phyloP scores from a whole-genome alignment of 2,888 invertebrate genomes.

The Meta bourneti region DNA sequence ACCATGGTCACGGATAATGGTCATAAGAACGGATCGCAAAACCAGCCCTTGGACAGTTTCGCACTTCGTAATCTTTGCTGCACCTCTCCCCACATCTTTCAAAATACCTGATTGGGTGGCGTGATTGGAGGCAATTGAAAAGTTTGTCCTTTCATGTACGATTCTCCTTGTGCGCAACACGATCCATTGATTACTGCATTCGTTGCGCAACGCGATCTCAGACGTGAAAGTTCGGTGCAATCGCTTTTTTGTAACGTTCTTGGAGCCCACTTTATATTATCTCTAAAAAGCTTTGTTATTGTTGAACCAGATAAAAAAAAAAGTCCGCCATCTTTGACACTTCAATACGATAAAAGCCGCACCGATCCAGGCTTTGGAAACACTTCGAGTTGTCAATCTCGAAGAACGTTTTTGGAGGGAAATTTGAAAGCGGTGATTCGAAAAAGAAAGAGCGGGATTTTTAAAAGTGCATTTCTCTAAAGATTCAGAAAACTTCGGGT shows the following conservation, averaged over 20 bases:
- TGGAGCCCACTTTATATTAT: conserved; percentile 12
- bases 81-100: too few relatives aligned
- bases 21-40: too few relatives aligned
- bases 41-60: too few relatives aligned
- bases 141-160: too few relatives aligned
- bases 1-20: too few relatives aligned
- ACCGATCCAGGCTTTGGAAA: not conserved
- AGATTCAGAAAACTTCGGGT: not conserved
- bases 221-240: conserved; percentile 22
- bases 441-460: not conserved
- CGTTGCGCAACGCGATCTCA: conserved; percentile 37
- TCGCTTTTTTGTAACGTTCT: not conserved
- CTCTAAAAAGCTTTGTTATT: conserved; percentile 32
- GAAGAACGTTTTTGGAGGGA: conserved; percentile 13
- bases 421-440: not conserved
- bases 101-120: too few relatives aligned
- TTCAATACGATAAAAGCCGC: conserved; percentile 11
- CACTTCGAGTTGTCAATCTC: not conserved
- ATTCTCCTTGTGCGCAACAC: too few relatives aligned
- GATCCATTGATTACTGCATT: not conserved
- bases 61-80: too few relatives aligned
- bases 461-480: too few relatives aligned
- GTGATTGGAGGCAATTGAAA: too few relatives aligned
- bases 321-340: conserved; percentile 14
- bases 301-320: conserved; percentile 22